A percentile compares a stretch with the other conserved stretches of the same genome.
Evolutionary conservation across 2,113 vertebrate species (phyloP).

Genomic region (Phocoena phocoena): DNA sequence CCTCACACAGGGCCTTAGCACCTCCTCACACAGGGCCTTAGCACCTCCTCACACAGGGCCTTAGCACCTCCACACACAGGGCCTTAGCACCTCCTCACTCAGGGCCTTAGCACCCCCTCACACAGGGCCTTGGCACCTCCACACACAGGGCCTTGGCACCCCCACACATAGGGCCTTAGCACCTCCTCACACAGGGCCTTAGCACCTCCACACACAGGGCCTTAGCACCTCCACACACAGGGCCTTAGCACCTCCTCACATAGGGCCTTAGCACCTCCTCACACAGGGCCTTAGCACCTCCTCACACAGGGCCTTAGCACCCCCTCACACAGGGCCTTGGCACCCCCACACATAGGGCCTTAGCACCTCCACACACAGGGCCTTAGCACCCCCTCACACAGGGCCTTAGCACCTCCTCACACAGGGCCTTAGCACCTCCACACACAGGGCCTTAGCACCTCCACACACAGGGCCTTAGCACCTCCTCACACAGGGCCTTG

Average conservation of each 20-base stretch:
- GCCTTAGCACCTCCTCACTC: no score
- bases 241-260: not conserved
- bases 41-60: not conserved
- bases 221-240: not conserved
- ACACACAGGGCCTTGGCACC: not conserved
- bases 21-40: not conserved
- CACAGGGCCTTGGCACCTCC: not conserved
- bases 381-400: not conserved
- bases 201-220: no score
- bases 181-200: not conserved
- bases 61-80: no score
- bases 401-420: not conserved
- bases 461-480: not conserved
- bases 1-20: not conserved
- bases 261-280: not conserved
- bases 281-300: not conserved
- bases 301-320: not conserved
- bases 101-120: not conserved
- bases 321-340: no score
- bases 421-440: not conserved
- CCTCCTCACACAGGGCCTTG: not conserved
- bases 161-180: not conserved
- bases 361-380: not conserved
- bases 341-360: not conserved
- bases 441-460: no score